A percentile compares a stretch with the other conserved stretches of the same genome.
Evolutionary conservation across 2,888 invertebrate genomes (phyloP).

Genomic region (Notocelia uddmanniana): DNA sequence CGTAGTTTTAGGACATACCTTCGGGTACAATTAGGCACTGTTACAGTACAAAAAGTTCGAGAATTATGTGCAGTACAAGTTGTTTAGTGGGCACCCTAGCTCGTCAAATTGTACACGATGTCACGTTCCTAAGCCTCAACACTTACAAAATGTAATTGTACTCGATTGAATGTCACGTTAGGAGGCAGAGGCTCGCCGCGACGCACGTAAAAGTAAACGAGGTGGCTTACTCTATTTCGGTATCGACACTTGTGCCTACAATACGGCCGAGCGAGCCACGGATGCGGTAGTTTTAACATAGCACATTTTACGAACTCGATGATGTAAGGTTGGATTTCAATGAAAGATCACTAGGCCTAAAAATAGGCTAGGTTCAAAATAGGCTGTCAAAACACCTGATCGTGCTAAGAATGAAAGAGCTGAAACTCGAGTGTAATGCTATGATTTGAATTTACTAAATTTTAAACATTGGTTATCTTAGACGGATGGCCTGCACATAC

Average conservation of each 20-base stretch:
- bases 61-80: no score
- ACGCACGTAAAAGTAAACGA: constrained; percentile 52
- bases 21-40: not conserved
- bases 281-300: constrained; percentile 32
- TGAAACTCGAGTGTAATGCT: no score
- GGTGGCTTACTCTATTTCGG: constrained; percentile 51
- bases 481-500: no score
- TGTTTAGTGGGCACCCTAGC: not conserved
- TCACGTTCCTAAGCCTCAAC: constrained; percentile 3
- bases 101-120: constrained; percentile 1
- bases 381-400: no score
- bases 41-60: not conserved
- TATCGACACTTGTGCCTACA: constrained; percentile 51
- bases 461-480: no score
- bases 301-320: no score
- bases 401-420: no score
- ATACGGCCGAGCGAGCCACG: constrained; percentile 15
- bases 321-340: no score
- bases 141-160: constrained; percentile 33
- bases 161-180: constrained; percentile 26
- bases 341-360: no score
- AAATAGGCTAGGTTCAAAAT: no score
- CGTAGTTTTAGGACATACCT: no score
- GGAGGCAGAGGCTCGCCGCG: constrained; percentile 1
- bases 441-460: no score